Evolutionary conservation across 2,797 vertebrate species (phyloP).

Genomic region (Anabacerthia variegaticeps): DNA sequence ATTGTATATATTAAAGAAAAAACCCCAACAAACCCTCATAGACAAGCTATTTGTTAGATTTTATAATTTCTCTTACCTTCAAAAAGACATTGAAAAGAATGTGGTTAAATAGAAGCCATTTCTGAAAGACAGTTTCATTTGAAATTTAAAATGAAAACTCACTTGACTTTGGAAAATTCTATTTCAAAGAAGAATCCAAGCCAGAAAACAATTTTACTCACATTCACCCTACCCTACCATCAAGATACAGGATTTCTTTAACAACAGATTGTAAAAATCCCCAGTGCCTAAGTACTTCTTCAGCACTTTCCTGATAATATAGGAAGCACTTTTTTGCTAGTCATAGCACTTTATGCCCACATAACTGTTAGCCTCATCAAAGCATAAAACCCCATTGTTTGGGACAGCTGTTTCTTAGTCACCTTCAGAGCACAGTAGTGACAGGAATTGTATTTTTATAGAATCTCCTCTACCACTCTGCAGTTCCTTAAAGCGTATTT

Average conservation of each 20-base stretch:
- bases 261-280: slow-evolving; percentile 26
- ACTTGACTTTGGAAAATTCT: background rate
- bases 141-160: background rate
- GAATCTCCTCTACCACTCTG: background rate
- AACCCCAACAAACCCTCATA: background rate
- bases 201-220: background rate
- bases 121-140: background rate
- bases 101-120: background rate
- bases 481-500: background rate
- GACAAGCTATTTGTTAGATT: background rate
- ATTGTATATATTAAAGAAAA: background rate
- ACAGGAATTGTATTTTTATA: background rate
- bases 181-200: background rate
- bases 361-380: slow-evolving; percentile 4
- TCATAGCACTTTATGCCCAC: background rate
- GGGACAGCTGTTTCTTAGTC: background rate
- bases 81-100: background rate
- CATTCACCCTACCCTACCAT: background rate
- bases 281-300: slow-evolving; percentile 1
- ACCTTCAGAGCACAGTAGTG: background rate
- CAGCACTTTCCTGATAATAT: background rate
- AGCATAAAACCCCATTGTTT: slow-evolving; percentile 7
- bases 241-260: slow-evolving; percentile 11
- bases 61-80: background rate
- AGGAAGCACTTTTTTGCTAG: slow-evolving; percentile 40